phyloP scores from a whole-genome alignment of 2,113 vertebrate genomes.

The Corythaeola cristata region DNA sequence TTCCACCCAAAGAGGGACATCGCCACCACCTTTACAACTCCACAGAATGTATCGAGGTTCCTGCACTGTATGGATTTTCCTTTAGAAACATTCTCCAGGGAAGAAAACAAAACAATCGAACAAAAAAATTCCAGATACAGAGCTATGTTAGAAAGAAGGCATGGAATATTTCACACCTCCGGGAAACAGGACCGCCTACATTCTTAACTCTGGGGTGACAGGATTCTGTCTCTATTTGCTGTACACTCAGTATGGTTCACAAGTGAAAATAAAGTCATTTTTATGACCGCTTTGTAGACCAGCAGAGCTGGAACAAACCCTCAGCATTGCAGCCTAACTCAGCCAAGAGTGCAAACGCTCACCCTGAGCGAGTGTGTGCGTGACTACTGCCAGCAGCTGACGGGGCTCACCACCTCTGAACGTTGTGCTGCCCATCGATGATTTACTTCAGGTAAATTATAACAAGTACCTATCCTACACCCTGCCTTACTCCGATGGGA shows the following conservation, averaged over 20 bases:
- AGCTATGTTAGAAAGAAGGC: background rate
- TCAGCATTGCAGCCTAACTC: background rate
- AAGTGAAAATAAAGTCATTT: background rate
- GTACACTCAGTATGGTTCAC: background rate
- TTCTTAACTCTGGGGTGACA: background rate
- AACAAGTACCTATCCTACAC: background rate
- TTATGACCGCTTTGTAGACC: background rate
- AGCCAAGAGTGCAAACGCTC: background rate
- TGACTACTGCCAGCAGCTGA: background rate
- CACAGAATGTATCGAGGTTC: fast-evolving
- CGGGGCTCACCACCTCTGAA: background rate
- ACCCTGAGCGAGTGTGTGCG: background rate
- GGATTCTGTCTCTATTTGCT: background rate
- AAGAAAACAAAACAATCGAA: background rate
- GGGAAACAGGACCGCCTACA: background rate
- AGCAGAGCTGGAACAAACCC: background rate
- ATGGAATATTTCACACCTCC: background rate
- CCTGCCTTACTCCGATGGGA: fast-evolving
- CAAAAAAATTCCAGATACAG: background rate
- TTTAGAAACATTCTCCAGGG: background rate
- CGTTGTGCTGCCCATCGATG: background rate
- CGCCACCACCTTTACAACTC: background rate
- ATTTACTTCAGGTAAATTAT: background rate
- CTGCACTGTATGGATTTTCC: background rate
- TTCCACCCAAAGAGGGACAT: background rate